These are phyloP conservation scores for Phaedon cochleariae DNA, from an alignment of 2,888 invertebrate genomes.

Conservation along the genomic window DNA sequence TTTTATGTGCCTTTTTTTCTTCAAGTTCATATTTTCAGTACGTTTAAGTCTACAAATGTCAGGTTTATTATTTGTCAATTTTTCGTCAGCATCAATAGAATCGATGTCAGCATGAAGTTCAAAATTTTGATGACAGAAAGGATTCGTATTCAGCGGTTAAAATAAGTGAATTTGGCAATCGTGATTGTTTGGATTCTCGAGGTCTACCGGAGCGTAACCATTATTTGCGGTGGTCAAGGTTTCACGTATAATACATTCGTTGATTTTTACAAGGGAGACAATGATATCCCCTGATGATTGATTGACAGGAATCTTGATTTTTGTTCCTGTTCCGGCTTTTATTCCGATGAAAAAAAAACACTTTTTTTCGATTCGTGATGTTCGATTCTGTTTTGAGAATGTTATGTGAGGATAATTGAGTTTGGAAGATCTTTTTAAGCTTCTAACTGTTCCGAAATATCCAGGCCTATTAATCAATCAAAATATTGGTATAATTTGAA, in stretches of 20 bases:
- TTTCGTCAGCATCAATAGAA: too few species aligned
- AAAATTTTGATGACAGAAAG: too few species aligned
- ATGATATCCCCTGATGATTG: not conserved
- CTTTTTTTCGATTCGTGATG: not conserved
- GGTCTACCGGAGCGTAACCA: too few species aligned
- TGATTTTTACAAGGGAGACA: too few species aligned
- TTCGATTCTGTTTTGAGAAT: not conserved
- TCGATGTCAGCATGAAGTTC: too few species aligned
- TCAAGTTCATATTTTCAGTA: too few species aligned
- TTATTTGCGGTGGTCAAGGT: too few species aligned
- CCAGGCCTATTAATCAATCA: not conserved
- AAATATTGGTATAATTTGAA: slow-evolving; percentile 8
- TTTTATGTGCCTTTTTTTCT: too few species aligned
- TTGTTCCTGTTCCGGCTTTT: not conserved
- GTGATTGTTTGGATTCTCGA: too few species aligned
- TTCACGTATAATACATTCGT: too few species aligned
- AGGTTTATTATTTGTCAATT: not conserved
- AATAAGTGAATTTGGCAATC: too few species aligned
- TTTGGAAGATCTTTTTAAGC: not conserved
- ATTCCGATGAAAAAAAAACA: not conserved
- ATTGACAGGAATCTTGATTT: not conserved
- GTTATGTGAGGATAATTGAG: not conserved
- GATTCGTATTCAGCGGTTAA: too few species aligned
- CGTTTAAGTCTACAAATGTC: not conserved
- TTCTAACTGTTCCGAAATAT: not conserved